Evolutionary conservation across 2,888 invertebrate species (phyloP).

Genomic region (Limenitis camilla): DNA sequence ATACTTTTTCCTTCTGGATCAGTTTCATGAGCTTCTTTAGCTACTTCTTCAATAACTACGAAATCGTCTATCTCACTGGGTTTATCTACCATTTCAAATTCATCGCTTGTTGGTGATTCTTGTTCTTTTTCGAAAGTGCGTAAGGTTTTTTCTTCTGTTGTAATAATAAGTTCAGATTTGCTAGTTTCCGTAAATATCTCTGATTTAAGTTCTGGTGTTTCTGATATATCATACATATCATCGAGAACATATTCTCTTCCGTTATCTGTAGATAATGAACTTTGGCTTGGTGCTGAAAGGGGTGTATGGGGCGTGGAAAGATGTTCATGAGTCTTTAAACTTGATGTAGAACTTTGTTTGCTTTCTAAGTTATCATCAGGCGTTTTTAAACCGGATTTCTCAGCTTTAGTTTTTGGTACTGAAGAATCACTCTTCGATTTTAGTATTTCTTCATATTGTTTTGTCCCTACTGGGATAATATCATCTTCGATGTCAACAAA

Average conservation of each 20-base stretch:
- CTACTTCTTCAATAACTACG: constrained; percentile 91
- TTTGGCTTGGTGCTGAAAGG: constrained; percentile 77
- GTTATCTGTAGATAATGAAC: constrained; percentile 78
- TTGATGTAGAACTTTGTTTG: constrained; percentile 76
- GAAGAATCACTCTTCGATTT: constrained; percentile 69
- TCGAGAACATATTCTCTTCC: constrained; percentile 77
- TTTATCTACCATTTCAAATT: constrained; percentile 90
- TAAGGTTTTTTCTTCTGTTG: constrained; percentile 75
- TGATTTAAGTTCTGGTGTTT: constrained; percentile 74
- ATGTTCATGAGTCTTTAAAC: constrained; percentile 70
- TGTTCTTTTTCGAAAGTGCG: constrained; percentile 73
- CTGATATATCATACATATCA: constrained; percentile 74
- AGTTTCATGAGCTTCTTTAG: constrained; percentile 87
- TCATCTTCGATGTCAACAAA: constrained; percentile 65
- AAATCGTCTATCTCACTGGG: constrained; percentile 91
- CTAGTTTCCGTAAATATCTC: constrained; percentile 63
- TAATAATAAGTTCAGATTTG: constrained; percentile 75
- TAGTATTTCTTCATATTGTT: constrained; percentile 66
- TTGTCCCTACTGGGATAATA: constrained; percentile 58
- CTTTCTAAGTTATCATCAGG: constrained; percentile 61
- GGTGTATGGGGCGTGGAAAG: constrained; percentile 76
- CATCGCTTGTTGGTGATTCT: constrained; percentile 87
- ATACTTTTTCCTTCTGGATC: constrained; percentile 89
- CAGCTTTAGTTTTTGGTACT: constrained; percentile 65
- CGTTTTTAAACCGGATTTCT: constrained; percentile 57